phyloP scores from a whole-genome alignment of 2,888 invertebrate genomes.

The Luperina nickerlii region DNA sequence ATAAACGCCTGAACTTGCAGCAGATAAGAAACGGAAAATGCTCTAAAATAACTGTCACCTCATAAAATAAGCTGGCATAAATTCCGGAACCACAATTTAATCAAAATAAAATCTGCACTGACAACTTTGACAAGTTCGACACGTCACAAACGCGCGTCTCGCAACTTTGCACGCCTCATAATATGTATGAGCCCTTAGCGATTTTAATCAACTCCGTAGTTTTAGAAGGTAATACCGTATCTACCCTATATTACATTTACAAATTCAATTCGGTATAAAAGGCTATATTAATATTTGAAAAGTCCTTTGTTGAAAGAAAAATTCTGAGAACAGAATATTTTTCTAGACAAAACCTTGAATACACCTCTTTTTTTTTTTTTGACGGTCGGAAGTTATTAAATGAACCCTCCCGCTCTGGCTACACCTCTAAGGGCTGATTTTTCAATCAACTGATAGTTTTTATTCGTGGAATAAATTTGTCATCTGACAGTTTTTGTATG shows the following conservation, averaged over 20 bases:
- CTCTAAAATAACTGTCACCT: neutral
- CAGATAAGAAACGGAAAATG: neutral
- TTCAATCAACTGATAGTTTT: too few species aligned
- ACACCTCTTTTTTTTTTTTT: neutral
- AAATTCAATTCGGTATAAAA: constrained; percentile 43
- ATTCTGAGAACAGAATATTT: neutral
- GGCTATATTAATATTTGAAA: constrained; percentile 30
- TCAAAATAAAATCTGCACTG: neutral
- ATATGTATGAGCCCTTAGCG: neutral
- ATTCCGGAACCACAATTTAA: neutral
- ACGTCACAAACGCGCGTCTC: neutral
- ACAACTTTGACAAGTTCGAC: neutral
- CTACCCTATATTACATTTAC: constrained; percentile 32
- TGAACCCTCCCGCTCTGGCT: too few species aligned
- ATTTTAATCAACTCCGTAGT: neutral
- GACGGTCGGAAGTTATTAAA: too few species aligned
- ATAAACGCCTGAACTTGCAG: neutral
- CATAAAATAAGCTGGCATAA: neutral
- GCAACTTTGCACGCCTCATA: too few species aligned
- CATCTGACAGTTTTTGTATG: too few species aligned
- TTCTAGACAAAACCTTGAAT: neutral
- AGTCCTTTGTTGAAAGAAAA: constrained; percentile 7
- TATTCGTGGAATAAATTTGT: too few species aligned
- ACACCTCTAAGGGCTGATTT: neutral
- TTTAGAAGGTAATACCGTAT: constrained; percentile 8